A percentile compares a stretch with the other conserved stretches of the same genome.
These are phyloP conservation scores for Chelidonichthys spinosus DNA, from an alignment of 2,797 vertebrate genomes.

Conservation along the genomic window DNA sequence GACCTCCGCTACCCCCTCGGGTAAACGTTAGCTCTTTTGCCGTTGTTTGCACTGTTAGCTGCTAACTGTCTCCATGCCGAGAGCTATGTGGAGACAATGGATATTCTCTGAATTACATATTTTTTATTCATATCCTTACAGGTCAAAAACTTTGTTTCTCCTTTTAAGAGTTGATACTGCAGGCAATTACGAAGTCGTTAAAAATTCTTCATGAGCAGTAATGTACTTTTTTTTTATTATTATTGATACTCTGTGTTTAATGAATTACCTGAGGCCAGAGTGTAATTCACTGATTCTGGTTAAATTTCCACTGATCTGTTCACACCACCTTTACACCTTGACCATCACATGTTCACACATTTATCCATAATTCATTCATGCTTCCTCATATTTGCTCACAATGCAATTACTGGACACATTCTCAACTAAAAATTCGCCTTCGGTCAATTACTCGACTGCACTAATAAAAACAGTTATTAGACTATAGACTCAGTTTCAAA, in stretches of 20 bases:
- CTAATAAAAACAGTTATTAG: not conserved
- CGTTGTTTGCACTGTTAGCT: not conserved
- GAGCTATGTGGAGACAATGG: not conserved
- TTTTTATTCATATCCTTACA: not conserved
- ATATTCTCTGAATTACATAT: not conserved
- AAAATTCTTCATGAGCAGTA: not conserved
- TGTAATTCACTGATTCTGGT: not conserved
- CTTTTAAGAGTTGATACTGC: not conserved
- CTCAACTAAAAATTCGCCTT: slow-evolving; percentile 3
- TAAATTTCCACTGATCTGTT: slow-evolving; percentile 4
- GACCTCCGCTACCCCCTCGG: not conserved
- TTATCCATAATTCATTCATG: slow-evolving; percentile 7
- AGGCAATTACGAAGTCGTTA: not conserved
- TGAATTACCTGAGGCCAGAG: slow-evolving; percentile 3
- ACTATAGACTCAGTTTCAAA: not conserved
- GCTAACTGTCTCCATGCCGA: not conserved
- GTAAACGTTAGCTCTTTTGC: not conserved
- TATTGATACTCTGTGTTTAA: not conserved
- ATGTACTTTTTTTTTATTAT: slow-evolving; percentile 4
- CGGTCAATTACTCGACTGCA: not conserved
- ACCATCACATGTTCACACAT: not conserved
- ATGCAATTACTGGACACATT: slow-evolving; percentile 18
- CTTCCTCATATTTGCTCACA: not conserved
- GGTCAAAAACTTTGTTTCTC: not conserved
- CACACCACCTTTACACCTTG: not conserved